These are phyloP conservation scores for Gastrophryne carolinensis DNA, from an alignment of 2,797 vertebrate genomes.

Conservation along the genomic window DNA sequence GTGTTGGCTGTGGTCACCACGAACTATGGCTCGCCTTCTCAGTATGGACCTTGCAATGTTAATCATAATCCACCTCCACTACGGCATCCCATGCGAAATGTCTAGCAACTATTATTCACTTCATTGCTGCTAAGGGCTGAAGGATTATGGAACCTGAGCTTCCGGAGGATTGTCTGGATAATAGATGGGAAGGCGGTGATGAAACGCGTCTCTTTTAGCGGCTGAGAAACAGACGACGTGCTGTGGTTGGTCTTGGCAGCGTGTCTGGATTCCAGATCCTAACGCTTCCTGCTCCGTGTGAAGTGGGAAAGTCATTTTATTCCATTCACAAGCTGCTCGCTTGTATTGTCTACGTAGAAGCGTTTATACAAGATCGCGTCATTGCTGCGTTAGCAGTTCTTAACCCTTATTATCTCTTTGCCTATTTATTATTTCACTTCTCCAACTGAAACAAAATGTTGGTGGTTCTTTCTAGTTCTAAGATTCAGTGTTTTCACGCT, in stretches of 20 bases:
- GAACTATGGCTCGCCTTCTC: too few species aligned
- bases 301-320: conserved; percentile 44
- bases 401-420: neutral
- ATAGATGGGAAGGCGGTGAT: neutral
- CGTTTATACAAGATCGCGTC: neutral
- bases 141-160: too few species aligned
- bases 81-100: too few species aligned
- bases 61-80: too few species aligned
- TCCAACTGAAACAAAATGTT: neutral
- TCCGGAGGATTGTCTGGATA: neutral
- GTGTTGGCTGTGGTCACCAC: too few species aligned
- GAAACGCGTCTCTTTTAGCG: conserved; percentile 49
- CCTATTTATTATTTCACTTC: neutral
- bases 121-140: too few species aligned
- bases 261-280: neutral
- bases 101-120: too few species aligned
- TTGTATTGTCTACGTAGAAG: conserved; percentile 49
- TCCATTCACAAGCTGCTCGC: conserved; percentile 46
- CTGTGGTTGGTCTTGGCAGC: conserved; percentile 64
- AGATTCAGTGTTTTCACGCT: too few species aligned
- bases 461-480: too few species aligned
- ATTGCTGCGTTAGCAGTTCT: neutral
- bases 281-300: conserved; percentile 43
- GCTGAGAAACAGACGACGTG: conserved; percentile 56
- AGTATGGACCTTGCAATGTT: too few species aligned